Base-by-base conservation (phyloP, 2,888 invertebrate species). In the Pseudolycoriella hygida region DNA sequence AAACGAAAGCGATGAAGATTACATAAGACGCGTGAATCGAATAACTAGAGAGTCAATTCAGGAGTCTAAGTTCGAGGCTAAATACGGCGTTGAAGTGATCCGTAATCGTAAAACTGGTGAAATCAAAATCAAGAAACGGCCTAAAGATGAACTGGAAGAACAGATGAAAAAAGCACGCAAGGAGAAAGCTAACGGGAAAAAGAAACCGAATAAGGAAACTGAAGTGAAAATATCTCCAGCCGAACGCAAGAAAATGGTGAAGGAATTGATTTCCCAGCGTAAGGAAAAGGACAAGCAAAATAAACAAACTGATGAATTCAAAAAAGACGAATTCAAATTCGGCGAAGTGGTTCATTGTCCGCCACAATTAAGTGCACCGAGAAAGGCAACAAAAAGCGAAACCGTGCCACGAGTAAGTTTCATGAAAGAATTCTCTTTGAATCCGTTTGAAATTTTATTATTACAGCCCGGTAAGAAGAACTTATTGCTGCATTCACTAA, bases 271-370 rank as follows among this genome's bases (percentile, higher is more conserved):
- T 40, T 44, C 47, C 46, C 46, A 53, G 25, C 56, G n/a, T 30
- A 42, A 32, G 40, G 37, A 49, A 19, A 17, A 4, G 43, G 48
- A 53, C 52, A 55, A 53, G 42, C 45, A 56, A 42, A 53, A 60
- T 37, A 56, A 60, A 17, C 55, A 59, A 45, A 51, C 57, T 2
- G 64, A 68, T 32, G 73, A 74, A 43, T 73, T 72, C 56, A 64
- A 63, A 48, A 68, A 67, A 53, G 87, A 87, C 60, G 65, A 69
- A 41, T 68, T 87, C 17, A 59, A 70, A 56, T 87, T 87, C 66
- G 86, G 86, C 0, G 86, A 85, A 57, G 70, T 77, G 43, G 76
- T 71, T 2, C 77, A 80, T 61, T 80, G 73, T 43, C 86, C 87
- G 46, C 86, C 87, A 30, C 64, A 85, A 34, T 64, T 59, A 37